These are phyloP conservation scores for Prorops nasuta DNA, from an alignment of 1,140 invertebrate species.

Conservation along the genomic window DNA sequence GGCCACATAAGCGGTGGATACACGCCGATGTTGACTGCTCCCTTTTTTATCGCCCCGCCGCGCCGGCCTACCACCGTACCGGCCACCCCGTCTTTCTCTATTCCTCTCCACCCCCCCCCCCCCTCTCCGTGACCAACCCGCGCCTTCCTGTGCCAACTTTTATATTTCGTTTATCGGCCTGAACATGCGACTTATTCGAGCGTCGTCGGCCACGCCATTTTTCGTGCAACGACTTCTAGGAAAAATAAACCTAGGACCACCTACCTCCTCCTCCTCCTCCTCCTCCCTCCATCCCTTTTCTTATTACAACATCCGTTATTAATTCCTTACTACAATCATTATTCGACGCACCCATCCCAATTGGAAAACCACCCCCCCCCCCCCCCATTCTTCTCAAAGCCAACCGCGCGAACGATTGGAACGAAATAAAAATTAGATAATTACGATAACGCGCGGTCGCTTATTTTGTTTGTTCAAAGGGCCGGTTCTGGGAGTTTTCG, in stretches of 20 bases:
- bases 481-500: too few species aligned
- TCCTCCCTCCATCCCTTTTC: too few species aligned
- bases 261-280: not conserved
- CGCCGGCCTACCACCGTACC: not conserved
- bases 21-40: slow-evolving; percentile 15
- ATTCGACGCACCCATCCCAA: too few species aligned
- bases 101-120: slow-evolving; percentile 3
- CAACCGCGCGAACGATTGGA: slow-evolving; percentile 1
- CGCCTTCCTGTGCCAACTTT: slow-evolving; percentile 27
- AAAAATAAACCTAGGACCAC: slow-evolving; percentile 12
- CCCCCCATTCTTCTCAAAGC: too few species aligned
- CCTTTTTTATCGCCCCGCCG: slow-evolving; percentile 15
- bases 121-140: not conserved
- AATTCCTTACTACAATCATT: too few species aligned
- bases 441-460: too few species aligned
- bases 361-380: too few species aligned
- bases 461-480: too few species aligned
- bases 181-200: slow-evolving; percentile 42
- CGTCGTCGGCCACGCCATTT: slow-evolving; percentile 8
- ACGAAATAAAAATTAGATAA: slow-evolving; percentile 18
- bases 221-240: slow-evolving; percentile 25
- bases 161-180: slow-evolving; percentile 47
- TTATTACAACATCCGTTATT: too few species aligned
- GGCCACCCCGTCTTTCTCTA: slow-evolving; percentile 9
- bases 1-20: slow-evolving; percentile 9